These are phyloP conservation scores for Otus sunia DNA, from an alignment of 2,113 vertebrate genomes.

Conservation along the genomic window DNA sequence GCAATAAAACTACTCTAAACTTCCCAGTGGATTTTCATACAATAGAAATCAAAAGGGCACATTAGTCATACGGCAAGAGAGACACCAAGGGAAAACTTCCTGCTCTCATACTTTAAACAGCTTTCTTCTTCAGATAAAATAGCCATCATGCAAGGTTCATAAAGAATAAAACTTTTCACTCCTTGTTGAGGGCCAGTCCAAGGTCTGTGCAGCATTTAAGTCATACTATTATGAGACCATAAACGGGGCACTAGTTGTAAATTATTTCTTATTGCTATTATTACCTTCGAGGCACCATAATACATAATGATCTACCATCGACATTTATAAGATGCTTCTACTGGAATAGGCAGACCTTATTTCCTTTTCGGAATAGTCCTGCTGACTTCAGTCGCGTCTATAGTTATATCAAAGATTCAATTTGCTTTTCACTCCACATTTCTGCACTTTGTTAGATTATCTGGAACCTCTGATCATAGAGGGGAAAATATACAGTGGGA, in stretches of 20 bases:
- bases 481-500: background rate
- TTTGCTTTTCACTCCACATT: background rate
- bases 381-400: background rate
- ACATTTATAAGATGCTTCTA: background rate
- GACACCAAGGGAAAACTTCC: background rate
- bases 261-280: slow-evolving; percentile 37
- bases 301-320: background rate
- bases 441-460: background rate
- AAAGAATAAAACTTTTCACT: slow-evolving; percentile 31
- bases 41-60: slow-evolving; percentile 49
- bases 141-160: slow-evolving; percentile 13
- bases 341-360: background rate
- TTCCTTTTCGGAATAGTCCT: background rate
- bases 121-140: slow-evolving; percentile 47
- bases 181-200: background rate
- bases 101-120: background rate
- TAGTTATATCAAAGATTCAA: background rate
- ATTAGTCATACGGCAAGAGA: slow-evolving; percentile 30
- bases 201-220: slow-evolving; percentile 34
- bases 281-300: background rate
- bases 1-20: slow-evolving; percentile 27
- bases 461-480: background rate
- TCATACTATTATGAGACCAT: background rate
- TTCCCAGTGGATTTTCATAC: slow-evolving; percentile 51
- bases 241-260: background rate